phyloP scores from a whole-genome alignment of 2,888 invertebrate genomes.

The Eupithecia dodoneata region DNA sequence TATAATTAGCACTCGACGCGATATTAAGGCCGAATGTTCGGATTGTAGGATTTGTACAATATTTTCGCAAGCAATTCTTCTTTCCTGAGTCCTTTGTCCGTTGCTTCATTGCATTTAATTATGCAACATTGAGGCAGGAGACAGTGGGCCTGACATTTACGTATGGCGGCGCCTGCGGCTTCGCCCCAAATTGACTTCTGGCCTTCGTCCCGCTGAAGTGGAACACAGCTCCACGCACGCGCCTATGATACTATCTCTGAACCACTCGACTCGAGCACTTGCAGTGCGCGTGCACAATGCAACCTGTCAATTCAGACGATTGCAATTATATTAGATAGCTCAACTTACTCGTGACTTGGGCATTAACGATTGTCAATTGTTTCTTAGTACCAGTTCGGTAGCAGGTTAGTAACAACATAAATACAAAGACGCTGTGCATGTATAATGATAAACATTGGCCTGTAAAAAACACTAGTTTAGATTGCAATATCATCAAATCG shows the following conservation, averaged over 20 bases:
- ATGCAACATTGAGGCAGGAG: slow-evolving; percentile 62
- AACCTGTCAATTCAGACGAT: slow-evolving; percentile 48
- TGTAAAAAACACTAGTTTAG: not conserved
- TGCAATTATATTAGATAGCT: slow-evolving; percentile 43
- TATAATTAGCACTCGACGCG: slow-evolving; percentile 20
- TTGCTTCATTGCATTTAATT: slow-evolving; percentile 49
- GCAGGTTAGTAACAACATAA: not conserved
- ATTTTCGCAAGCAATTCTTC: slow-evolving; percentile 36
- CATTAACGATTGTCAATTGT: slow-evolving; percentile 9
- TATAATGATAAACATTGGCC: not conserved
- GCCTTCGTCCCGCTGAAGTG: slow-evolving; percentile 67
- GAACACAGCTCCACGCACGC: slow-evolving; percentile 59
- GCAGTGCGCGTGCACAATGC: slow-evolving; percentile 50
- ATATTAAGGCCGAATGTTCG: not conserved
- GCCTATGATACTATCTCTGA: slow-evolving; percentile 50
- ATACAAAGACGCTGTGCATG: not conserved
- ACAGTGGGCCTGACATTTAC: slow-evolving; percentile 74
- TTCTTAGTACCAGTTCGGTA: not conserved
- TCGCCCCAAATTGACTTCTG: slow-evolving; percentile 73
- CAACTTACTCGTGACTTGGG: slow-evolving; percentile 47
- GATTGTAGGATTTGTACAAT: not conserved
- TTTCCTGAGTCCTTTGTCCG: slow-evolving; percentile 46
- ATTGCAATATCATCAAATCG: slow-evolving; percentile 3
- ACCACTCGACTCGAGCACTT: slow-evolving; percentile 52
- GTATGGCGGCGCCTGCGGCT: slow-evolving; percentile 57